Conservation (phyloP, 2,113 vertebrate species). For the Salvator merianae region DNA sequence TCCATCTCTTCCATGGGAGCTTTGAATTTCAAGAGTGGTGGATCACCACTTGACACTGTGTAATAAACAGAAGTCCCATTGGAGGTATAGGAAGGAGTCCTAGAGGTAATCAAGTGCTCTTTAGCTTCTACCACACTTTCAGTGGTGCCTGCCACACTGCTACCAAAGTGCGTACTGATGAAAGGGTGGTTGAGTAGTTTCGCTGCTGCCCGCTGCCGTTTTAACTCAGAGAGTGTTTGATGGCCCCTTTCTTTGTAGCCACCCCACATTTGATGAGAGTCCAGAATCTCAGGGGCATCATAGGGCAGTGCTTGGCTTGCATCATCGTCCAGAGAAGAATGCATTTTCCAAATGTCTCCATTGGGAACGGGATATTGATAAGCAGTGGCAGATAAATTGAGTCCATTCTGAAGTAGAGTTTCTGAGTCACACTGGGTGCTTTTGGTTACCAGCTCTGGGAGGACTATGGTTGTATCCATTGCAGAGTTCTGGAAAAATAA, state of each 20-base stretch:
- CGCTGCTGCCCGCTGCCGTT: constrained; percentile 91
- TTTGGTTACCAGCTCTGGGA: constrained; percentile 79
- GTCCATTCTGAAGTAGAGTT: constrained; percentile 79
- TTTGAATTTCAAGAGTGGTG: constrained; percentile 91
- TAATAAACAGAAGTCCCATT: constrained; percentile 91
- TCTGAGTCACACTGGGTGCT: constrained; percentile 77
- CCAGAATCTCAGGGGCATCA: constrained; percentile 45
- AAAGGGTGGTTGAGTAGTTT: constrained; percentile 88
- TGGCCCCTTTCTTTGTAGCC: constrained; percentile 83
- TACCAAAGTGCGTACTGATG: constrained; percentile 87
- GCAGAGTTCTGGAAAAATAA: constrained; percentile 71
- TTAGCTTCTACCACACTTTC: constrained; percentile 80
- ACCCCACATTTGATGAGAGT: constrained; percentile 71
- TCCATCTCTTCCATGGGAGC: constrained; percentile 91
- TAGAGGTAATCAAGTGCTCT: constrained; percentile 80
- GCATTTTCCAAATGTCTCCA: constrained; percentile 74
- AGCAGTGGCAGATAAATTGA: constrained; percentile 70
- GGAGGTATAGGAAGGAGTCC: constrained; percentile 88
- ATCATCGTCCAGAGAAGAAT: constrained; percentile 62
- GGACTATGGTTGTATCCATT: constrained; percentile 74
- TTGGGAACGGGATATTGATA: constrained; percentile 77
- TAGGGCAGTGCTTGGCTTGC: constrained; percentile 66
- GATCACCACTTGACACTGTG: constrained; percentile 92
- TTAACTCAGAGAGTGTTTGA: constrained; percentile 93
- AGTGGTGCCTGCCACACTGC: constrained; percentile 71